phyloP scores from a whole-genome alignment of 2,888 invertebrate genomes.

The Caenorhabditis sp. region DNA sequence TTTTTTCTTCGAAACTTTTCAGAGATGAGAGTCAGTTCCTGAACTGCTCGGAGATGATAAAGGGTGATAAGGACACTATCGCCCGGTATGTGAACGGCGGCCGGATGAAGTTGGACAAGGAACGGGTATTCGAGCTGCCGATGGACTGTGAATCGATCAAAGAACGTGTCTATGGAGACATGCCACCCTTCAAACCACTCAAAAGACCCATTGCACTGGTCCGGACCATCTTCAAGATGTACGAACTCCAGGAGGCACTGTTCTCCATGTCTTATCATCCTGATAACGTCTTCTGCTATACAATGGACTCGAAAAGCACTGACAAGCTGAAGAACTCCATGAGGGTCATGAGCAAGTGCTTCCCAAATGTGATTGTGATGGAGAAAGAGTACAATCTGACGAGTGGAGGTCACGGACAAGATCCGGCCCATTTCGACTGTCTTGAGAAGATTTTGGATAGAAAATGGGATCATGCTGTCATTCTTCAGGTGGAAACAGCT shows the following conservation, averaged over 20 bases:
- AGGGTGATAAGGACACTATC: conserved; percentile 24
- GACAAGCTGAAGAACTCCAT: conserved; percentile 29
- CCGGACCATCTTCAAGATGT: conserved; percentile 40
- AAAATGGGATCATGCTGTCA: conserved; percentile 52
- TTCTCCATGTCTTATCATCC: conserved; percentile 52
- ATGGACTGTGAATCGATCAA: conserved; percentile 59
- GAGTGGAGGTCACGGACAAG: conserved; percentile 56
- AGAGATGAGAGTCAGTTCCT: conserved; percentile 50
- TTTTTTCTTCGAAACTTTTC: no score
- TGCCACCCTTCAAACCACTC: conserved; percentile 28
- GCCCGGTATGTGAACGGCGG: conserved; percentile 54
- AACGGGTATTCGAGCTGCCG: conserved; percentile 45
- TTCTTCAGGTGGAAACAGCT: conserved; percentile 29
- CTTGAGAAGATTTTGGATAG: conserved; percentile 30
- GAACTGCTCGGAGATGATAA: conserved; percentile 41
- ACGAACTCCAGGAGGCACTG: conserved; percentile 57
- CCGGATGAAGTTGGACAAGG: conserved; percentile 40
- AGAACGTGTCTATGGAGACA: conserved; percentile 43
- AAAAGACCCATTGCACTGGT: conserved; percentile 54
- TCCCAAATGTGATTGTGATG: conserved; percentile 39
- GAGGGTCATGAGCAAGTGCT: conserved; percentile 34
- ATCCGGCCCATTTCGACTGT: conserved; percentile 58
- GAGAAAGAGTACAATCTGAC: conserved; percentile 45
- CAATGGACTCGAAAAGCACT: conserved; percentile 39
- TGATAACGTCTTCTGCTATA: conserved; percentile 48